Evolutionary conservation across 1,140 invertebrate species (phyloP).

Genomic region (Eufriesea mexicana): DNA sequence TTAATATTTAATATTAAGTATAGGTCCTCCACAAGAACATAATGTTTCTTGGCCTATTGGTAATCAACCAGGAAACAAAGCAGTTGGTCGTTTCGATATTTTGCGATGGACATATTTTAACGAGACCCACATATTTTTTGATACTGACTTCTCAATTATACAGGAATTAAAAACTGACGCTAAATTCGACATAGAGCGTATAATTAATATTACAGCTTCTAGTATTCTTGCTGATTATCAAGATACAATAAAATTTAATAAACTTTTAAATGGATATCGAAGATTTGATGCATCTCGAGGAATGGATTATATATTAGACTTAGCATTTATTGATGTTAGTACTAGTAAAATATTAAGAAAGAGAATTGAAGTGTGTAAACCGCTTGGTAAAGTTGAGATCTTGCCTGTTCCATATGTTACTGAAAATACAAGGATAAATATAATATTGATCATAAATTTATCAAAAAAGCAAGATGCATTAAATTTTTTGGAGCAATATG

Average conservation of each 20-base stretch:
- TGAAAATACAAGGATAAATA: conserved; percentile 90
- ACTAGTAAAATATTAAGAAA: conserved; percentile 77
- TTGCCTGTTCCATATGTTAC: conserved; percentile 95
- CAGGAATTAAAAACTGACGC: conserved; percentile 84
- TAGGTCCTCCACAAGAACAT: conserved; percentile 81
- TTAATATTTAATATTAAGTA: too few species aligned
- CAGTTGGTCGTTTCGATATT: conserved; percentile 92
- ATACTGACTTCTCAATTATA: conserved; percentile 86
- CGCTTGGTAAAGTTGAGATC: conserved; percentile 92
- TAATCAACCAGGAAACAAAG: conserved; percentile 86
- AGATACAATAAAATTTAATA: conserved; percentile 82
- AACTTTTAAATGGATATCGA: conserved; percentile 91
- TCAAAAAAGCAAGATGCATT: conserved; percentile 82
- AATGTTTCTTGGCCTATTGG: conserved; percentile 91
- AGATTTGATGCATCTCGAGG: conserved; percentile 94
- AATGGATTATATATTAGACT: conserved; percentile 93
- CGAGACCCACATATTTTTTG: conserved; percentile 89
- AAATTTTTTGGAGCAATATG: conserved; percentile 88
- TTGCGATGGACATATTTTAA: conserved; percentile 93
- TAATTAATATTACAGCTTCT: conserved; percentile 84
- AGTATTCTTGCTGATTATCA: conserved; percentile 84
- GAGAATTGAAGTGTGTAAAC: conserved; percentile 88
- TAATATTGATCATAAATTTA: conserved; percentile 87
- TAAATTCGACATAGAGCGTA: conserved; percentile 86
- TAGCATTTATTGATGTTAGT: conserved; percentile 83